These are phyloP conservation scores for Rhodophaea formosa DNA, from an alignment of 2,888 invertebrate species.

Conservation along the genomic window DNA sequence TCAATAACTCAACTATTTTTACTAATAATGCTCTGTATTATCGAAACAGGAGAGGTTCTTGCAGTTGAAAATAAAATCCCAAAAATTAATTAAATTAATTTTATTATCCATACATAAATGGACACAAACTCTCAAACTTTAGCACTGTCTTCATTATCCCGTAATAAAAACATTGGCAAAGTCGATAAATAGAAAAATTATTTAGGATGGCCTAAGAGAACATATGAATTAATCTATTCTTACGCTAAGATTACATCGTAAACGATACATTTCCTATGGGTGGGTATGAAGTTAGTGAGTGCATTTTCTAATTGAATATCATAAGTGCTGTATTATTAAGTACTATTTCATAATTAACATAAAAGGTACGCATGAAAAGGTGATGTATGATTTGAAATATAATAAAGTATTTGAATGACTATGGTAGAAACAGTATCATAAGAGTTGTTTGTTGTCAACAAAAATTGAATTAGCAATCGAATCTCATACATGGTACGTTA, in stretches of 20 bases:
- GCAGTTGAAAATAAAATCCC: conserved; percentile 33
- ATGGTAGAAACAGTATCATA: background rate
- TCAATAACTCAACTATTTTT: too few species aligned
- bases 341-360: conserved; percentile 23
- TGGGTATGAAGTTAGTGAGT: conserved; percentile 41
- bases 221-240: conserved; percentile 62
- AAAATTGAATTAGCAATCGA: too few species aligned
- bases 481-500: too few species aligned
- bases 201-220: conserved; percentile 62
- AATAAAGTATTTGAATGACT: background rate
- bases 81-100: conserved; percentile 58
- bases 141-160: conserved; percentile 61
- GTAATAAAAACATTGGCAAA: conserved; percentile 69
- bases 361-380: background rate
- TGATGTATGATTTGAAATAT: background rate
- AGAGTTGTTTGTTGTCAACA: too few species aligned
- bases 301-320: conserved; percentile 45
- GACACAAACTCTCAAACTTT: conserved; percentile 66
- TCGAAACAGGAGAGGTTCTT: background rate
- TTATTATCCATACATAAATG: conserved; percentile 74
- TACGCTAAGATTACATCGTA: conserved; percentile 68
- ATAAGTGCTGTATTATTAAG: conserved; percentile 33
- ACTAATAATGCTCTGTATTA: too few species aligned
- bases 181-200: conserved; percentile 69
- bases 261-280: conserved; percentile 44